Evolutionary conservation across 2,113 vertebrate genomes (phyloP).

Genomic region (Oostethus manadensis): DNA sequence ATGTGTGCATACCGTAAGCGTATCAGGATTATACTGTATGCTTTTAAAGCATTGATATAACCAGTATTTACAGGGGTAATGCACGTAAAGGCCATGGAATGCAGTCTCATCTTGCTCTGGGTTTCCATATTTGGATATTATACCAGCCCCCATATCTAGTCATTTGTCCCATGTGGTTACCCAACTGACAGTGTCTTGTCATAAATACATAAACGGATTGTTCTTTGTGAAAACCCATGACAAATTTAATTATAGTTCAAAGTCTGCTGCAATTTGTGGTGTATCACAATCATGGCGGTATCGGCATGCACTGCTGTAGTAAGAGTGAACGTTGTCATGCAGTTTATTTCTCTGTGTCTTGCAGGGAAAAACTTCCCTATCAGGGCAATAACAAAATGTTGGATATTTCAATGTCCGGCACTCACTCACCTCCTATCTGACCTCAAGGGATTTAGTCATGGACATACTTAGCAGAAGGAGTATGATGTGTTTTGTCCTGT

Average conservation of each 20-base stretch:
- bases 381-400: too few relatives aligned
- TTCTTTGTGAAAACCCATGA: neutral
- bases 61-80: neutral
- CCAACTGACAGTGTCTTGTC: neutral
- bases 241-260: neutral
- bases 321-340: too few relatives aligned
- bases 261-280: neutral
- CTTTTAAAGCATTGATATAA: neutral
- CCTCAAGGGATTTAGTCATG: conserved; percentile 5
- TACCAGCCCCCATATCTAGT: neutral
- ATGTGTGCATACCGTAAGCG: neutral
- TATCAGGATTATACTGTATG: neutral
- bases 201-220: neutral
- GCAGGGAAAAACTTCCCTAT: too few relatives aligned
- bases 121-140: neutral
- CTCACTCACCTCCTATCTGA: neutral
- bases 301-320: neutral
- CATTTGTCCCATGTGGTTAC: neutral
- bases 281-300: neutral
- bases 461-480: conserved; percentile 1
- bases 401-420: neutral
- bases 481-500: neutral
- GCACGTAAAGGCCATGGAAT: neutral
- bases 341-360: too few relatives aligned
- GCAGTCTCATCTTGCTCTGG: neutral